These are phyloP conservation scores for Doris montereyensis DNA, from an alignment of 2,888 invertebrate species.

Conservation along the genomic window DNA sequence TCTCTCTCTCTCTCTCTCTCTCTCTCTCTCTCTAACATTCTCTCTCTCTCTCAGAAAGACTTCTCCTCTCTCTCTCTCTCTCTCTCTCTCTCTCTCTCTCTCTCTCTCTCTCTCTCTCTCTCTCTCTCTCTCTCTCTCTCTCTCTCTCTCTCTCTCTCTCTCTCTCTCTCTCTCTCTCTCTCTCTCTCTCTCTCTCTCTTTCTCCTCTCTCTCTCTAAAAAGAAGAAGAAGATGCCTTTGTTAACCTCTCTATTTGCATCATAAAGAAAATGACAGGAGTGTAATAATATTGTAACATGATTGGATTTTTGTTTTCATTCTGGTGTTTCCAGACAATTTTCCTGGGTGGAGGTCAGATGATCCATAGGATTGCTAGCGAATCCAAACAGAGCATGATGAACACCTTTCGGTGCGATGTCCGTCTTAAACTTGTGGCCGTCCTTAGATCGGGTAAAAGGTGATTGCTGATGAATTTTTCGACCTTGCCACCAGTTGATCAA, in stretches of 20 bases:
- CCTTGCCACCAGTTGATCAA: too few relatives aligned
- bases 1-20: conserved; percentile 18
- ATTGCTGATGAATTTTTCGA: too few relatives aligned
- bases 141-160: not conserved
- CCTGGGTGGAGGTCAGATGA: conserved; percentile 77
- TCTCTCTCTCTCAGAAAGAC: too few relatives aligned
- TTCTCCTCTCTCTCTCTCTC: conserved; percentile 15
- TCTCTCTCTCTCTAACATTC: too few relatives aligned
- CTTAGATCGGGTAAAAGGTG: not conserved
- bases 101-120: not conserved
- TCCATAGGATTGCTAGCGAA: conserved; percentile 81
- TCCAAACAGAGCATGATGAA: conserved; percentile 80
- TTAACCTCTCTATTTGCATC: not conserved
- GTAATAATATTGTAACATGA: not conserved
- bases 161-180: conserved; percentile 6
- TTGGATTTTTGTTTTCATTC: not conserved
- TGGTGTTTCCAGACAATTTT: not conserved
- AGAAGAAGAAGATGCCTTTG: too few relatives aligned
- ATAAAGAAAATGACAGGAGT: not conserved
- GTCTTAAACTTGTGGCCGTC: conserved; percentile 72
- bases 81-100: not conserved
- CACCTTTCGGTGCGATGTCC: conserved; percentile 79
- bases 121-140: not conserved
- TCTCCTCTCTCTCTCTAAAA: not conserved
- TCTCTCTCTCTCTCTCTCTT: conserved; percentile 37